phyloP scores from a whole-genome alignment of 2,888 invertebrate genomes.

The Odontothrips loti region DNA sequence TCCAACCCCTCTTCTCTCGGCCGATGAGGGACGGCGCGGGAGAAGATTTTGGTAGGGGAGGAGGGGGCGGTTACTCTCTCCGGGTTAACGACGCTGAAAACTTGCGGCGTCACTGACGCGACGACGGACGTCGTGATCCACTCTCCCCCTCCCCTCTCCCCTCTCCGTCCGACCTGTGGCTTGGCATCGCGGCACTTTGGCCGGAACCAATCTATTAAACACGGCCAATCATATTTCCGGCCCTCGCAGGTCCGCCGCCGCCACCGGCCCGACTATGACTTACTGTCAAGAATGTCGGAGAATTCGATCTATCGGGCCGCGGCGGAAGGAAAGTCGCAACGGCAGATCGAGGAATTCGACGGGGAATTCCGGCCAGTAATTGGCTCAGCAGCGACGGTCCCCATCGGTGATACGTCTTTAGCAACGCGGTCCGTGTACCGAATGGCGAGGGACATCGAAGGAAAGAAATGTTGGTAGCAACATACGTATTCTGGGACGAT shows the following conservation, averaged over 20 bases:
- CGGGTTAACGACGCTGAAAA: conserved; percentile 18
- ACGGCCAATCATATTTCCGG: background rate
- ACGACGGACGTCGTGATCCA: background rate
- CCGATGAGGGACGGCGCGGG: background rate
- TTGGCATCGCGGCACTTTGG: background rate
- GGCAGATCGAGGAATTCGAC: too few relatives aligned
- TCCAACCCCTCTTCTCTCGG: background rate
- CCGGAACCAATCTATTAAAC: background rate
- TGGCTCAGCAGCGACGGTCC: too few relatives aligned
- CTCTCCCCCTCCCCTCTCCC: background rate
- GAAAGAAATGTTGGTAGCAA: too few relatives aligned
- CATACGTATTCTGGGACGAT: too few relatives aligned
- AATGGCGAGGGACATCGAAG: too few relatives aligned
- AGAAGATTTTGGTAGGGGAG: background rate
- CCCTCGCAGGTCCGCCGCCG: background rate
- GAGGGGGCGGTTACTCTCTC: background rate
- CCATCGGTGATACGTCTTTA: too few relatives aligned
- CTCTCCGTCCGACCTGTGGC: background rate
- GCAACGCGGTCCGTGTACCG: too few relatives aligned
- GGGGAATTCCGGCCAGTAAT: too few relatives aligned
- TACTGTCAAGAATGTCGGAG: too few relatives aligned
- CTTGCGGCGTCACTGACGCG: background rate
- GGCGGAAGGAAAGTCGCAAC: background rate
- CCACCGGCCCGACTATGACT: background rate
- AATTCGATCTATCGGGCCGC: background rate